Evolutionary conservation across 2,113 vertebrate species (phyloP).

Genomic region (Oncorhynchus gorbuscha): DNA sequence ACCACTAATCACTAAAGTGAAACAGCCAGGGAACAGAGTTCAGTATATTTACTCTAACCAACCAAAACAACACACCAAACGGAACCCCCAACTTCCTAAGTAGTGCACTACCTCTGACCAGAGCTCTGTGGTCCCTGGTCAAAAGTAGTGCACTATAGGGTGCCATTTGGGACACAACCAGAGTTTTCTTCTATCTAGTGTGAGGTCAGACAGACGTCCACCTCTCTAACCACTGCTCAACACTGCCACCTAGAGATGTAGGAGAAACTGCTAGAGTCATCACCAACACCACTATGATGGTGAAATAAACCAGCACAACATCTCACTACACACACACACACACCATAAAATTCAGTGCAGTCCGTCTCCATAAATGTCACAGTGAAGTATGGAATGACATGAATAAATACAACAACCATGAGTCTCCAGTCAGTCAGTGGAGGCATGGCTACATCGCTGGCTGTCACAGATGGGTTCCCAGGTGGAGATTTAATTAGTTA

Average conservation of each 20-base stretch:
- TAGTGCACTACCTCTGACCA: too few species aligned
- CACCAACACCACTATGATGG: not conserved
- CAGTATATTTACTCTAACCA: not conserved
- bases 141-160: too few species aligned
- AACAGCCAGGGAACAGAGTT: not conserved
- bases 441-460: constrained; percentile 21
- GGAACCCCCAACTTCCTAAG: too few species aligned
- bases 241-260: constrained; percentile 12
- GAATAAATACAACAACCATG: constrained; percentile 73
- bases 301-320: not conserved
- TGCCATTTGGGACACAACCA: not conserved
- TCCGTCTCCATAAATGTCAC: constrained; percentile 63
- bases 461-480: constrained; percentile 84
- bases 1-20: not conserved
- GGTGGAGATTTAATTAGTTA: constrained; percentile 97
- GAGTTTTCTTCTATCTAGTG: not conserved
- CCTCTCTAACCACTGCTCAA: constrained; percentile 16
- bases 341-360: constrained; percentile 38
- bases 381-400: constrained; percentile 70
- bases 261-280: constrained; percentile 10
- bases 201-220: not conserved
- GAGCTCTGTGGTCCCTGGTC: too few species aligned
- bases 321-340: not conserved
- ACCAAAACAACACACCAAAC: not conserved
- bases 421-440: constrained; percentile 50